These are phyloP conservation scores for Diplodus sargus DNA, from an alignment of 2,797 vertebrate species.

Conservation along the genomic window DNA sequence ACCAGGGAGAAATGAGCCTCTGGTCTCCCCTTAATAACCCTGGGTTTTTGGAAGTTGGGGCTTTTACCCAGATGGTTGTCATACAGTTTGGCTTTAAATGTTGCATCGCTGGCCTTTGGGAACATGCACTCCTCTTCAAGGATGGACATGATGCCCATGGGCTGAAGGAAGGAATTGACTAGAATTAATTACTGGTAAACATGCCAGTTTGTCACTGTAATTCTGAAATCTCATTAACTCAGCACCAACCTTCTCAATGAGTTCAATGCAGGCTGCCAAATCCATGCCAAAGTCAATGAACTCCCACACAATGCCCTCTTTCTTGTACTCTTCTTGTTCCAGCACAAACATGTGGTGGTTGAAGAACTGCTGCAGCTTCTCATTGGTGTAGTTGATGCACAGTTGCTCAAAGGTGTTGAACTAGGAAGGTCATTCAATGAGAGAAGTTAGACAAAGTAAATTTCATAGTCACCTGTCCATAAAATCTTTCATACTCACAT, in stretches of 20 bases:
- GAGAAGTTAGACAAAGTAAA: neutral
- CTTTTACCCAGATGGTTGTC: no score
- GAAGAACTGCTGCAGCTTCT: slow-evolving; percentile 86
- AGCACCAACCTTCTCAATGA: slow-evolving; percentile 84
- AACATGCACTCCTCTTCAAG: no score
- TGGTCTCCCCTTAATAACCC: no score
- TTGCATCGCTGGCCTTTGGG: no score
- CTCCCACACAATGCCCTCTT: slow-evolving; percentile 84
- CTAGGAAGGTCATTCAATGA: slow-evolving; percentile 49
- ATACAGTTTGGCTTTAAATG: no score
- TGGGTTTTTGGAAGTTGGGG: no score
- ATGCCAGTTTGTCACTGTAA: no score
- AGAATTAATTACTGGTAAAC: no score
- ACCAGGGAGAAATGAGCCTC: no score
- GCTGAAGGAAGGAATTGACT: neutral
- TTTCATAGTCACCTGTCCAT: neutral
- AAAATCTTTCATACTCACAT: slow-evolving; percentile 77
- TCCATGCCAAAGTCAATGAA: slow-evolving; percentile 88
- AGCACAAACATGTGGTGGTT: slow-evolving; percentile 87
- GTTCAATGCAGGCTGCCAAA: slow-evolving; percentile 85
- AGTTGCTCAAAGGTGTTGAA: slow-evolving; percentile 88
- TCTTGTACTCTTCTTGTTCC: slow-evolving; percentile 86
- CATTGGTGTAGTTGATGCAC: slow-evolving; percentile 89
- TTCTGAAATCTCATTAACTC: no score
- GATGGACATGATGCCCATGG: slow-evolving; percentile 72